These are phyloP conservation scores for Pongo pygmaeus DNA, from an alignment of 2,113 vertebrate species.

Conservation along the genomic window DNA sequence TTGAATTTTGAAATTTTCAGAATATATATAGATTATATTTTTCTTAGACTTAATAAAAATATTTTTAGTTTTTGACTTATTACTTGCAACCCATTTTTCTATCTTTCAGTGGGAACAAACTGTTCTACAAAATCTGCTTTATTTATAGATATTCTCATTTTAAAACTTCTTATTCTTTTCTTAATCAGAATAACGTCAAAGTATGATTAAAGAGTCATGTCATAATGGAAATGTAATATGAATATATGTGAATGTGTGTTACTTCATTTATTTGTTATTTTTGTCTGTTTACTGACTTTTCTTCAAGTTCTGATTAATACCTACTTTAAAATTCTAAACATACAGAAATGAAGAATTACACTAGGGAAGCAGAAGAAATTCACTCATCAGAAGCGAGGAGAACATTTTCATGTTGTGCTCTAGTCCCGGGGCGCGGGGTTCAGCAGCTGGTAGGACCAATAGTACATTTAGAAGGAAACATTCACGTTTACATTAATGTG, in stretches of 20 bases:
- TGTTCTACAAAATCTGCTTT: not conserved
- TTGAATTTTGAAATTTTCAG: not conserved
- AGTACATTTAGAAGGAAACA: not conserved
- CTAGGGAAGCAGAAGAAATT: not conserved
- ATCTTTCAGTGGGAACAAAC: not conserved
- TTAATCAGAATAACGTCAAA: not conserved
- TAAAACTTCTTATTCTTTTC: not conserved
- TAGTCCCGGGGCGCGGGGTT: accelerated
- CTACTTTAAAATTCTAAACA: not conserved
- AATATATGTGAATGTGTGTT: not conserved
- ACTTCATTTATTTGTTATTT: not conserved
- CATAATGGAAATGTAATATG: not conserved
- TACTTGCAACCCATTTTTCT: not conserved
- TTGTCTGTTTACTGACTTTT: not conserved
- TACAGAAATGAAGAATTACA: not conserved
- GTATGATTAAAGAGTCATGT: not conserved
- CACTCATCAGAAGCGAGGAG: not conserved
- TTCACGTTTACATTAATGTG: not conserved
- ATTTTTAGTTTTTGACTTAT: not conserved
- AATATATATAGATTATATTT: not conserved
- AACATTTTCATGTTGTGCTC: not conserved
- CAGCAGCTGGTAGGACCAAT: not conserved
- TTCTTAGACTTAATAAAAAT: not conserved
- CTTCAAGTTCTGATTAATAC: not conserved
- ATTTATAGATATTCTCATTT: not conserved